A percentile compares a stretch with the other conserved stretches of the same genome.
Conservation (phyloP, 2,888 invertebrate genomes). For the Drosophila merina region DNA sequence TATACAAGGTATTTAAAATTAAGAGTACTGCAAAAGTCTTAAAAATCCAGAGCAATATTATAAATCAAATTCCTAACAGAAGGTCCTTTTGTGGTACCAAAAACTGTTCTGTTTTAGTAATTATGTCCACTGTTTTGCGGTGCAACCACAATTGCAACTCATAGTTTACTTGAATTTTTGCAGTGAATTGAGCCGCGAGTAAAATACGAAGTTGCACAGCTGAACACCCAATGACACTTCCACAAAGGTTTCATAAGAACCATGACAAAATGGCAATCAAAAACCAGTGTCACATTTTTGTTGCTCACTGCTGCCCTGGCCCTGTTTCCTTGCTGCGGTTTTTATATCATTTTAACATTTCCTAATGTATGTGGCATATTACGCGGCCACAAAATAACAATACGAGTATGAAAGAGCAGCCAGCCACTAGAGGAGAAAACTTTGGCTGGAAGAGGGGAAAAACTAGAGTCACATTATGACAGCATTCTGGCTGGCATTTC, state of each 20-base stretch:
- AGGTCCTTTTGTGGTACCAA: background rate
- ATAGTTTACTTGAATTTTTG: constrained; percentile 70
- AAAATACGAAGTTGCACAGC: constrained; percentile 74
- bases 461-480: constrained; percentile 39
- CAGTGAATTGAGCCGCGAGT: constrained; percentile 78
- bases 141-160: constrained; percentile 68
- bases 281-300: constrained; percentile 78
- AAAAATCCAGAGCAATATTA: too few species aligned
- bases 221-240: constrained; percentile 50
- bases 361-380: constrained; percentile 74
- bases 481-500: constrained; percentile 27
- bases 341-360: constrained; percentile 76
- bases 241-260: constrained; percentile 13
- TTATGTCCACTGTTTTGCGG: constrained; percentile 22
- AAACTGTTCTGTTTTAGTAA: background rate
- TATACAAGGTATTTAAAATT: too few species aligned
- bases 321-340: constrained; percentile 39
- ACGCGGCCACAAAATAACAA: constrained; percentile 51
- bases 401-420: constrained; percentile 27
- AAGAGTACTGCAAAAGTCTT: too few species aligned
- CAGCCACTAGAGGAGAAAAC: constrained; percentile 25
- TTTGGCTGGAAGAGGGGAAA: constrained; percentile 11
- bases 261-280: constrained; percentile 46
- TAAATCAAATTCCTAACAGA: too few species aligned
- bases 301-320: constrained; percentile 53